These are phyloP conservation scores for Drosophila fungiperda DNA, from an alignment of 2,888 invertebrate species.

Conservation along the genomic window DNA sequence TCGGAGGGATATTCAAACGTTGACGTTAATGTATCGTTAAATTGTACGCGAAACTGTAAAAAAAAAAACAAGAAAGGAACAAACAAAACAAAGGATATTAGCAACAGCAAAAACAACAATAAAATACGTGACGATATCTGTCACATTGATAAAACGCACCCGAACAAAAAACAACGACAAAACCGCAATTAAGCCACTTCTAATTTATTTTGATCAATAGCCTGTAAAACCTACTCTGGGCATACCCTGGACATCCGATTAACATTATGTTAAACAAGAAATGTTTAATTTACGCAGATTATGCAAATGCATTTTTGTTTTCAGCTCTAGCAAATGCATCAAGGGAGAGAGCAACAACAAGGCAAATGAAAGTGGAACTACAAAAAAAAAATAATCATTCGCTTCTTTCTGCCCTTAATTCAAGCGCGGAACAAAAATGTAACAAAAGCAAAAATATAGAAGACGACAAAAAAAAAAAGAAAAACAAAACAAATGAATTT, in stretches of 20 bases:
- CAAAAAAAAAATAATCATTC: conserved; percentile 15
- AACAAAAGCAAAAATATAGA: conserved; percentile 19
- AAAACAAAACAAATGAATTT: conserved; percentile 14
- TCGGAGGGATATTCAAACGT: conserved; percentile 98
- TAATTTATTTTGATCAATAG: conserved; percentile 71
- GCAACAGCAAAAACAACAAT: neutral
- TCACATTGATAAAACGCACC: conserved; percentile 66
- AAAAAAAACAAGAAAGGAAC: neutral
- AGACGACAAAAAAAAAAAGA: conserved; percentile 9
- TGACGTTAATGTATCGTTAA: conserved; percentile 94
- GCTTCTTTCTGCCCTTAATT: conserved; percentile 45
- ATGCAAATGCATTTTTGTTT: neutral
- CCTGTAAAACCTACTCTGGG: conserved; percentile 3
- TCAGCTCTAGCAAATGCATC: neutral
- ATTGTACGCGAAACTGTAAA: conserved; percentile 93
- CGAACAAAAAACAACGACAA: conserved; percentile 23
- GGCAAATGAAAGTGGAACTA: conserved; percentile 43
- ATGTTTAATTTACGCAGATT: conserved; percentile 7
- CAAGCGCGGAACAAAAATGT: conserved; percentile 23
- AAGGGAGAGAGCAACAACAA: neutral
- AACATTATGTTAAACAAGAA: conserved; percentile 9
- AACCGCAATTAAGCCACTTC: conserved; percentile 33
- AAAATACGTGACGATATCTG: conserved; percentile 42
- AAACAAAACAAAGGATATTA: conserved; percentile 17
- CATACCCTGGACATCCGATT: conserved; percentile 20